Conservation (phyloP, 2,797 vertebrate genomes). For the Etheostoma nigrum region DNA sequence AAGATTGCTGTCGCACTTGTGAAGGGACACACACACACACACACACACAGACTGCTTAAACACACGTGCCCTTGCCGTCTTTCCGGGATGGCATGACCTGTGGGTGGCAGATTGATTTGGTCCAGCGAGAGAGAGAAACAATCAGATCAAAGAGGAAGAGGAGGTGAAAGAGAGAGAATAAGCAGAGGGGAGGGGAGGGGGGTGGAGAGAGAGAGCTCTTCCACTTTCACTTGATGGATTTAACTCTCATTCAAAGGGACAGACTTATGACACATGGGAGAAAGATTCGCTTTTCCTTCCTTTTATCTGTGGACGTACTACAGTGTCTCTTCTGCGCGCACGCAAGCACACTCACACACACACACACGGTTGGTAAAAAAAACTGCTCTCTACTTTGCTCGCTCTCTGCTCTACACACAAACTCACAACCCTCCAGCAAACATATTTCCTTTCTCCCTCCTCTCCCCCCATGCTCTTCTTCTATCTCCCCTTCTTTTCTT, state of each 20-base stretch:
- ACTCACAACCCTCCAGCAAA: constrained; percentile 17
- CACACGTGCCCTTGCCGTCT: constrained; percentile 56
- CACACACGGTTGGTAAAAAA: constrained; percentile 33
- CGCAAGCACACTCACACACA: constrained; percentile 1
- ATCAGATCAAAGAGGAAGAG: constrained; percentile 72
- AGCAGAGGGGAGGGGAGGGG: neutral
- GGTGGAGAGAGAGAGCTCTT: constrained; percentile 34
- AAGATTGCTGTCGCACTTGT: constrained; percentile 51
- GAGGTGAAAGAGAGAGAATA: constrained; percentile 28
- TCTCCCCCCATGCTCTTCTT: constrained; percentile 4
- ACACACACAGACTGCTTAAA: constrained; percentile 20
- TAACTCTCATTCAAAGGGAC: constrained; percentile 75
- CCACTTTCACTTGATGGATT: constrained; percentile 78
- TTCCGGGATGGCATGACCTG: constrained; percentile 56
- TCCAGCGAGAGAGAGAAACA: constrained; percentile 60
- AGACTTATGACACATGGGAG: constrained; percentile 70
- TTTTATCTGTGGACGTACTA: constrained; percentile 64
- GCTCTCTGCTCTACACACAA: constrained; percentile 15
- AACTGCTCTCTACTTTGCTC: constrained; percentile 8
- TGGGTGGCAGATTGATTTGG: constrained; percentile 75
- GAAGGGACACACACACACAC: constrained; percentile 23
- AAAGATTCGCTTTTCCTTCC: constrained; percentile 57
- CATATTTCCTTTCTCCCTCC: constrained; percentile 33
- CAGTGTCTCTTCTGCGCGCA: constrained; percentile 31
- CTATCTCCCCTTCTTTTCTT: constrained; percentile 30